phyloP scores from a whole-genome alignment of 2,113 vertebrate genomes.

The Dinomys branickii region DNA sequence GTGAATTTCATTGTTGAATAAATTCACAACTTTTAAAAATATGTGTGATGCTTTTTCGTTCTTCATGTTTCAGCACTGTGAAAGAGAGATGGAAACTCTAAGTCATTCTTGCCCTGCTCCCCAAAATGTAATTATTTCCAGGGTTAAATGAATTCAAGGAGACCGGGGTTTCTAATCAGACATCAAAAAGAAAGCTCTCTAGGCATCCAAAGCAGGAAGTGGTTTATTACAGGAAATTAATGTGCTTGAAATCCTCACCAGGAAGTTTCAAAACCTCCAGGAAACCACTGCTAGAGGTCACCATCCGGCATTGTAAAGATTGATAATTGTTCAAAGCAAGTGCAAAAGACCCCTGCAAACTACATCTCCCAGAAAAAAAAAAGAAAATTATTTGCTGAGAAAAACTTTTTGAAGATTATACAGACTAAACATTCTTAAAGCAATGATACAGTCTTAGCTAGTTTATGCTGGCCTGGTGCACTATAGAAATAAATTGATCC shows the following conservation, averaged over 20 bases:
- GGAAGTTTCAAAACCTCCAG: slow-evolving; percentile 16
- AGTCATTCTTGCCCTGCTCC: neutral
- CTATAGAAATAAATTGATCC: neutral
- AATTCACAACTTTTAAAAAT: neutral
- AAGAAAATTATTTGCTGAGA: neutral
- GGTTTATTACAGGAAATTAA: slow-evolving; percentile 49
- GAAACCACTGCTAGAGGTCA: slow-evolving; percentile 33
- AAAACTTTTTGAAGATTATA: neutral
- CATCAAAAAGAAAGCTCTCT: neutral
- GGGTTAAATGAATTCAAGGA: neutral
- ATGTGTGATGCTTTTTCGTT: neutral
- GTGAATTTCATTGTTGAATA: neutral
- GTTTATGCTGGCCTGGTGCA: neutral
- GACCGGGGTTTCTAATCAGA: neutral
- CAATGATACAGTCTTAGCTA: neutral
- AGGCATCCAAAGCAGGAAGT: slow-evolving; percentile 43
- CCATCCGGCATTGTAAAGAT: neutral
- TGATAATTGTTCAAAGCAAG: slow-evolving; percentile 12
- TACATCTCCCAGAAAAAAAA: neutral
- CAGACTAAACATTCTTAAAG: neutral
- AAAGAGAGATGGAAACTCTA: neutral
- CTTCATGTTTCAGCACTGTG: neutral
- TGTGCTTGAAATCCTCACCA: neutral
- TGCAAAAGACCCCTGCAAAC: neutral
- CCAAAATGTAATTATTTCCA: neutral